Conservation (phyloP, 2,888 invertebrate species). For the Crossocerus cetratus region DNA sequence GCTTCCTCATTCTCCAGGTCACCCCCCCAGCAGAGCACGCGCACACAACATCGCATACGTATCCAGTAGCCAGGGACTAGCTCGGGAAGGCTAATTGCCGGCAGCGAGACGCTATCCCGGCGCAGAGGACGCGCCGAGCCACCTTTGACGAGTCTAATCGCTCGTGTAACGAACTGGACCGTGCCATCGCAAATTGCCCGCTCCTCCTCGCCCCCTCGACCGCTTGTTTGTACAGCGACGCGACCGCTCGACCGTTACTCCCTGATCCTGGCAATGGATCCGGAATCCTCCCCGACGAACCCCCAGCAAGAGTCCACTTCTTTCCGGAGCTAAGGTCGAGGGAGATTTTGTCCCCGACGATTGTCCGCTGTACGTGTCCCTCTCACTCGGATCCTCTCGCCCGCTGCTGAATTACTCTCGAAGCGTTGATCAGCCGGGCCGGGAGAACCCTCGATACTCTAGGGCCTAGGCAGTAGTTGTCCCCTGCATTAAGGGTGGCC, state of each 20-base stretch:
- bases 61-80: slow-evolving; percentile 18
- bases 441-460: background rate
- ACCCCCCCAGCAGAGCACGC: too few species aligned
- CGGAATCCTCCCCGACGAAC: too few species aligned
- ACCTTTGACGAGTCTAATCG: slow-evolving; percentile 49
- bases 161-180: slow-evolving; percentile 49
- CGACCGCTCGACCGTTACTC: slow-evolving; percentile 29
- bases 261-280: slow-evolving; percentile 14
- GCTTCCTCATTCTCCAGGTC: too few species aligned
- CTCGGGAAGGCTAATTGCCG: slow-evolving; percentile 43
- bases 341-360: background rate
- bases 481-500: too few species aligned
- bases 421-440: background rate
- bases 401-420: background rate
- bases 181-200: slow-evolving; percentile 49
- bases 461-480: too few species aligned
- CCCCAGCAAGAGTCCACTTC: too few species aligned
- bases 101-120: slow-evolving; percentile 15
- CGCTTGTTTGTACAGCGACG: slow-evolving; percentile 30
- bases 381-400: background rate
- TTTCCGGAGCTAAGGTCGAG: background rate
- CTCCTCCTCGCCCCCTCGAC: slow-evolving; percentile 34
- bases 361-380: background rate
- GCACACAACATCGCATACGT: too few species aligned
- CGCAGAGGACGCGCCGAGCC: slow-evolving; percentile 18